Percentiles rank a stretch among this genome's conserved stretches.
These are phyloP conservation scores for Chrysochloris asiatica DNA, from an alignment of 2,113 vertebrate genomes.

Conservation along the genomic window DNA sequence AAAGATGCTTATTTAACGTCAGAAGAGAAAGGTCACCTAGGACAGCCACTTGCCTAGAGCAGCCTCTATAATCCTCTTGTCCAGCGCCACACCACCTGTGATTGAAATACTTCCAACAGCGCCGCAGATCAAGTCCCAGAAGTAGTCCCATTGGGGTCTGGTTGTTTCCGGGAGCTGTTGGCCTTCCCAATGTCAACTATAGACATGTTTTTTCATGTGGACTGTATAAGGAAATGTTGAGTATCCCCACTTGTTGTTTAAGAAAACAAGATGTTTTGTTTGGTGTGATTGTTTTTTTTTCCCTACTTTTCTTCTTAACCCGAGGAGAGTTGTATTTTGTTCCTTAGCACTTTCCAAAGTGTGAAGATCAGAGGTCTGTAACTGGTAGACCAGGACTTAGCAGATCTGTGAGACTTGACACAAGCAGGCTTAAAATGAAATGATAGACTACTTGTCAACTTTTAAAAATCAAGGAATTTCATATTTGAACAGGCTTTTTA, in stretches of 20 bases:
- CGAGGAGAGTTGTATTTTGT: not conserved
- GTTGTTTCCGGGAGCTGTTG: not conserved
- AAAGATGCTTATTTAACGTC: not conserved
- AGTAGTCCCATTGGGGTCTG: not conserved
- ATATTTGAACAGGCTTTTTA: not conserved
- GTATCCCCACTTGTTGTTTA: not conserved
- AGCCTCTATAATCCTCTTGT: not conserved
- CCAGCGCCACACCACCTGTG: not conserved
- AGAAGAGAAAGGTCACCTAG: not conserved
- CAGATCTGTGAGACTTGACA: not conserved
- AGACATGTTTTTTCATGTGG: not conserved
- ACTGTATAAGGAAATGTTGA: not conserved
- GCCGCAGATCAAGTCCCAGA: not conserved
- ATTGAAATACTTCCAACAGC: not conserved
- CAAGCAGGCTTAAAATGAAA: conserved; percentile 5
- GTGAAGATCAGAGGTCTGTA: not conserved
- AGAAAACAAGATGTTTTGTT: not conserved
- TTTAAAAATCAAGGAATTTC: conserved; percentile 13
- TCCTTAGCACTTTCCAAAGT: conserved; percentile 3
- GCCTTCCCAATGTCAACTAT: not conserved
- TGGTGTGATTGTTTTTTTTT: not conserved
- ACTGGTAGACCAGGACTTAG: not conserved
- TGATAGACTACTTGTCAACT: conserved; percentile 19
- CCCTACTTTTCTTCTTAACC: not conserved
- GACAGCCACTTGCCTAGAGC: not conserved